phyloP scores from a whole-genome alignment of 2,113 vertebrate genomes.

The Oryzias celebensis region DNA sequence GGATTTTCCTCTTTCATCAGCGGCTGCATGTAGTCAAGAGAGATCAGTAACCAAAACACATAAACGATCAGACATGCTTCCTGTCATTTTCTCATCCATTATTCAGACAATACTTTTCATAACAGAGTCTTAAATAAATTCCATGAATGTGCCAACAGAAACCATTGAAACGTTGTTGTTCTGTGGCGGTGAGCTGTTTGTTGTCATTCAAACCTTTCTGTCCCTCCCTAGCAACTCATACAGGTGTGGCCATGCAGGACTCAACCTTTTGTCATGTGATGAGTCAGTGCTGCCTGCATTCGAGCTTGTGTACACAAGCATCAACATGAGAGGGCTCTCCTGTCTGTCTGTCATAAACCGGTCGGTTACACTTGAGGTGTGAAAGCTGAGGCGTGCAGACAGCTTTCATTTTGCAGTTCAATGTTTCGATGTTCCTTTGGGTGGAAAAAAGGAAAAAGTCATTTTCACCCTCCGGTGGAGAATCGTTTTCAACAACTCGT shows the following conservation, averaged over 20 bases:
- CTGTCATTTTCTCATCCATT: background rate
- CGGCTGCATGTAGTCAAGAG: background rate
- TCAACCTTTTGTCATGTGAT: slow-evolving; percentile 13
- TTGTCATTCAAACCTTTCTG: slow-evolving; percentile 52
- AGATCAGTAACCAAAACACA: background rate
- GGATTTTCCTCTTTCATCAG: background rate
- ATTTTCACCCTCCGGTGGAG: background rate
- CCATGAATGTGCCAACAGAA: slow-evolving; percentile 53
- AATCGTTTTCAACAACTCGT: background rate
- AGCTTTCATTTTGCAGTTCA: slow-evolving; percentile 16
- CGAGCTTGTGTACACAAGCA: background rate
- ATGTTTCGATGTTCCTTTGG: background rate
- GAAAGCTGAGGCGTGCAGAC: slow-evolving; percentile 10
- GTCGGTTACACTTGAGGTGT: slow-evolving; percentile 29
- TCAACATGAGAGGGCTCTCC: background rate
- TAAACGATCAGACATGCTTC: background rate
- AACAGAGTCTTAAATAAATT: background rate
- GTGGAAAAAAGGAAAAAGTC: background rate
- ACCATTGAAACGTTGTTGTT: slow-evolving; percentile 32
- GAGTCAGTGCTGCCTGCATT: slow-evolving; percentile 26
- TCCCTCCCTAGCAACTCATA: slow-evolving; percentile 46
- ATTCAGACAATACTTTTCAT: slow-evolving; percentile 6
- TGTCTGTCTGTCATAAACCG: slow-evolving; percentile 20
- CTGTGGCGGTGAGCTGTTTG: slow-evolving; percentile 29
- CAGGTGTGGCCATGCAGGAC: slow-evolving; percentile 56